A percentile compares a stretch with the other conserved stretches of the same genome.
These are phyloP conservation scores for Meloidogyne floridensis DNA, from an alignment of 1,140 invertebrate species.

Conservation along the genomic window DNA sequence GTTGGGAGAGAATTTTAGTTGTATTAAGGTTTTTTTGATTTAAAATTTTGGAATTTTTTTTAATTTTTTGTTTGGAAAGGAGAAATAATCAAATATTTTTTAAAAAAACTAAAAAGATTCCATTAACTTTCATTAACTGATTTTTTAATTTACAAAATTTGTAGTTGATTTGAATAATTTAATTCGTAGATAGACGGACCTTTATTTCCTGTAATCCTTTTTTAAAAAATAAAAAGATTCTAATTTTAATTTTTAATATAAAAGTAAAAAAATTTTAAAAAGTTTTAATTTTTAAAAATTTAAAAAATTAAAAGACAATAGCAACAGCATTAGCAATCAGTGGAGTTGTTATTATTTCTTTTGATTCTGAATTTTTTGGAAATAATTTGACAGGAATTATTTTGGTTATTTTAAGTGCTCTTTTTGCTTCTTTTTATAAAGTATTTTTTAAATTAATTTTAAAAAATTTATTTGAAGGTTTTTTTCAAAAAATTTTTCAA, in stretches of 20 bases:
- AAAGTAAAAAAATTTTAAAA: conserved; percentile 9
- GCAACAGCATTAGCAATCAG: conserved; percentile 54
- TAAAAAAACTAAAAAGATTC: too few species aligned
- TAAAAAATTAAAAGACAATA: conserved; percentile 40
- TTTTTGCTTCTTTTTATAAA: conserved; percentile 61
- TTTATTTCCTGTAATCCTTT: too few species aligned
- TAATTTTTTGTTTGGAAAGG: too few species aligned
- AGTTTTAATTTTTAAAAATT: background rate
- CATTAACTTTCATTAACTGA: too few species aligned
- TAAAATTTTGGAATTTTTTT: too few species aligned
- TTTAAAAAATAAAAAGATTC: too few species aligned
- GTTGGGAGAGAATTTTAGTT: conserved; percentile 27
- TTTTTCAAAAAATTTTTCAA: conserved; percentile 56
- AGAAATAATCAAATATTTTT: too few species aligned
- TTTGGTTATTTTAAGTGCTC: conserved; percentile 52
- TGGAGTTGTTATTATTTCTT: conserved; percentile 60
- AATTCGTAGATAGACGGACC: too few species aligned
- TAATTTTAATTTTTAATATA: conserved; percentile 9
- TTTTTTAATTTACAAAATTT: too few species aligned
- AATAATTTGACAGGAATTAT: conserved; percentile 45
- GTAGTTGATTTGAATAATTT: too few species aligned
- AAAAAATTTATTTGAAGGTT: conserved; percentile 41
- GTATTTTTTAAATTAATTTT: conserved; percentile 36
- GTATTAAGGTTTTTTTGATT: conserved; percentile 36
- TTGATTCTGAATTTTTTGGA: conserved; percentile 51